phyloP scores from a whole-genome alignment of 2,113 vertebrate genomes.

The Alces alces region DNA sequence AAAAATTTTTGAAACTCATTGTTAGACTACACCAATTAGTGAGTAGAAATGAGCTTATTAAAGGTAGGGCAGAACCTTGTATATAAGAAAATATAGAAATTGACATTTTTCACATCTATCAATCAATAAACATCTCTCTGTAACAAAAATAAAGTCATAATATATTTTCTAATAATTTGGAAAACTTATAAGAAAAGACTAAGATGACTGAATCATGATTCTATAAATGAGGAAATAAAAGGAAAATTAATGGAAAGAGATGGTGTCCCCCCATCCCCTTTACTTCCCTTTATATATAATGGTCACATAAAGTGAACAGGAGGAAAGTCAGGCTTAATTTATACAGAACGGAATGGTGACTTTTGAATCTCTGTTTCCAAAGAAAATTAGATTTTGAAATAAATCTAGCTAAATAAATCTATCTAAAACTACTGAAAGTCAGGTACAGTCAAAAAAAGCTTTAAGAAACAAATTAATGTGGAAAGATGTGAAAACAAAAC shows the following conservation, averaged over 20 bases:
- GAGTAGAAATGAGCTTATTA: background rate
- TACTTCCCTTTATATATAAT: background rate
- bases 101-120: background rate
- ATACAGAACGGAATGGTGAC: background rate
- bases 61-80: background rate
- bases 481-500: background rate
- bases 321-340: background rate
- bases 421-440: background rate
- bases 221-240: background rate
- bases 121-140: background rate
- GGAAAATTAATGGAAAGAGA: background rate
- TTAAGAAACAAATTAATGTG: background rate
- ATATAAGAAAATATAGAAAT: background rate
- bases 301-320: background rate
- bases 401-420: background rate
- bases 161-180: background rate
- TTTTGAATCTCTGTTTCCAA: background rate
- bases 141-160: background rate
- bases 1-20: background rate
- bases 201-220: background rate
- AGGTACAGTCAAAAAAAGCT: background rate
- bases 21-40: background rate
- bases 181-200: background rate
- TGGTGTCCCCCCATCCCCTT: accelerated
- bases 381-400: background rate